Evolutionary conservation across 2,797 vertebrate species (phyloP).

Genomic region (Helostoma temminkii): DNA sequence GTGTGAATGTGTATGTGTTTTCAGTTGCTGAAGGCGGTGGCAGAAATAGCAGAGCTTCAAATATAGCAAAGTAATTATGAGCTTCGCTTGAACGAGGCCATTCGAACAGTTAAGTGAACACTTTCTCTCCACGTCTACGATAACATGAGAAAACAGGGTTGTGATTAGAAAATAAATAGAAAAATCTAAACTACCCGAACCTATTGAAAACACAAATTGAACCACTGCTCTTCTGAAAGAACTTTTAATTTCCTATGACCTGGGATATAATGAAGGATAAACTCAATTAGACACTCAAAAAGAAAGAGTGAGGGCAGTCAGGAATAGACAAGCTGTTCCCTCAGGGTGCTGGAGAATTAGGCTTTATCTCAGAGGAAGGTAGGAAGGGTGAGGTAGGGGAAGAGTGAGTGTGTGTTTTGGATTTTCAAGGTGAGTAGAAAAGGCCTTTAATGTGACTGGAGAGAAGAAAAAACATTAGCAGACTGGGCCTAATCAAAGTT

Average conservation of each 20-base stretch:
- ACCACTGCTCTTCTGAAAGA: background rate
- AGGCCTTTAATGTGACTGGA: constrained; percentile 11
- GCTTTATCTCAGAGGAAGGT: constrained; percentile 59
- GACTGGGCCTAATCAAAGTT: constrained; percentile 1
- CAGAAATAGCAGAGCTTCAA: constrained; percentile 54
- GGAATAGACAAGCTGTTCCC: constrained; percentile 59
- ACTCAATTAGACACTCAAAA: constrained; percentile 27
- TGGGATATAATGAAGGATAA: constrained; percentile 30
- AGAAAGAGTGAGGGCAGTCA: constrained; percentile 40
- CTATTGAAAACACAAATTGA: background rate
- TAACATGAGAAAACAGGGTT: constrained; percentile 3
- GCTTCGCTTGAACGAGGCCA: constrained; percentile 39
- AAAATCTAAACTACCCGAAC: background rate
- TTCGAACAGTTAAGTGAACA: constrained; percentile 5
- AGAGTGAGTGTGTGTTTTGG: background rate
- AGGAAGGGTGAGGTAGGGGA: constrained; percentile 16
- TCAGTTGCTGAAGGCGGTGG: constrained; percentile 14
- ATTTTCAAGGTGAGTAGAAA: constrained; percentile 43
- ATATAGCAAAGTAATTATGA: constrained; percentile 58
- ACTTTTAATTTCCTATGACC: constrained; percentile 38
- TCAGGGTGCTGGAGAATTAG: constrained; percentile 56
- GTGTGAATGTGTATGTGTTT: constrained; percentile 12
- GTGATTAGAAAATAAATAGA: constrained; percentile 4
- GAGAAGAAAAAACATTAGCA: constrained; percentile 6
- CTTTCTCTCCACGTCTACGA: constrained; percentile 7